Evolutionary conservation across 2,797 vertebrate genomes (phyloP).

Genomic region (Xerus rutilus): DNA sequence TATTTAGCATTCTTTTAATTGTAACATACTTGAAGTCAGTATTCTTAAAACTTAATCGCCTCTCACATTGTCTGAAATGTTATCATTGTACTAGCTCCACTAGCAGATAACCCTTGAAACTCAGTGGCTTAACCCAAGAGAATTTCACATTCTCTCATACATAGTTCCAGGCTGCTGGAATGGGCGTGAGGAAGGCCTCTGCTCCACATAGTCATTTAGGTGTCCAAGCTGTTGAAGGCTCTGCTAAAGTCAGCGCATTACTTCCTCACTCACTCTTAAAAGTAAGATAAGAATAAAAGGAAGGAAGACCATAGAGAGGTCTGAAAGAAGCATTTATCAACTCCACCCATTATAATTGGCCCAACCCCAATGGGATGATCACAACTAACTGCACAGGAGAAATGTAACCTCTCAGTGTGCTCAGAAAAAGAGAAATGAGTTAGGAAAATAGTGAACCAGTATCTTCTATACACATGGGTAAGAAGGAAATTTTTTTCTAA

Average conservation of each 20-base stretch:
- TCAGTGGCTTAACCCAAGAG: background rate
- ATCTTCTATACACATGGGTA: background rate
- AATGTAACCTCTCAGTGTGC: background rate
- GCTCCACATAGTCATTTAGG: background rate
- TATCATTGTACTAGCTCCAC: background rate
- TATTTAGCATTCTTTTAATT: background rate
- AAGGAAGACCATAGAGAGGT: background rate
- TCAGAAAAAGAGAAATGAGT: background rate
- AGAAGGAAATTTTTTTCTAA: background rate
- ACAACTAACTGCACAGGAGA: background rate
- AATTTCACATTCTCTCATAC: background rate
- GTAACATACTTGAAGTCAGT: background rate
- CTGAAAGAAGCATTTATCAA: background rate
- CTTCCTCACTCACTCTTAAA: background rate
- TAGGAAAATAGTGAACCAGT: background rate
- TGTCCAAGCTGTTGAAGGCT: background rate
- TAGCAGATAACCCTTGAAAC: background rate
- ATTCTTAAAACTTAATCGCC: background rate
- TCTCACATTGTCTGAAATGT: background rate
- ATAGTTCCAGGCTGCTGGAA: background rate
- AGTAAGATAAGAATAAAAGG: background rate
- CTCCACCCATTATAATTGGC: background rate
- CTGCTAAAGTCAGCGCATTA: background rate
- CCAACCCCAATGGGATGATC: background rate
- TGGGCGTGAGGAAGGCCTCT: accelerated